Base-by-base conservation (phyloP, 2,888 invertebrate species). In the Andrena praecox region DNA sequence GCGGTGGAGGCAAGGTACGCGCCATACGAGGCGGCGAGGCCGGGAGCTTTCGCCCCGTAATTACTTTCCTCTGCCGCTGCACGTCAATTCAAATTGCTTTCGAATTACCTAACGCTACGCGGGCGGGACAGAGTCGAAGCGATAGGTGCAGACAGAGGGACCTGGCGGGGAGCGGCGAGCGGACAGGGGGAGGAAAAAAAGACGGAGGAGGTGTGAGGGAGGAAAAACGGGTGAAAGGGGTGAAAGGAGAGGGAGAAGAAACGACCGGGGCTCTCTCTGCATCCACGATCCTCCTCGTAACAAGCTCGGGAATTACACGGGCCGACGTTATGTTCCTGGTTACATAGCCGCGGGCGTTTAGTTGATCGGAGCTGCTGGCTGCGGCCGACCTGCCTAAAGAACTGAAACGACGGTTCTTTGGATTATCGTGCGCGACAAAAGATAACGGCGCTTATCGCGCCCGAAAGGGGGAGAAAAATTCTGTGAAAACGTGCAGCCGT, bases 61-160 rank as follows among this genome's bases (percentile, higher is more conserved):
- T 92, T 92, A 92, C 90, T 92, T 92, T 92, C 89, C 91, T 91
- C 91, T 90, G 89, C 86, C 88, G 89, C 89, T 80, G 88, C 86
- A 90, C 90, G 92, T 92, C 92, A 91, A 92, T 92, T 92, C 92
- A 91, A 92, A 92, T 92, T 91, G 90, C 92, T 92, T 90, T 92
- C 92, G 89, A 90, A 92, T 92, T 92, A 91, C 89, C 90, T 88
- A 88, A 90, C 90, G 90, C 75, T 67, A 56, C 71, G 72, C 72
- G 62, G 70, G 50, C 10, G 54, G 66, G 79, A 67, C 69, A 67
- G 67, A 72, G 74, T 16, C 54, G 71, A 12, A 42, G 67, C 75
- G 71, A 84, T 83, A 74, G 84, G 56, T 27, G 77, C 68, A 66
- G 71, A 83, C 75, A 77, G 77, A 74, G 75, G 48, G 74, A 5